These are phyloP conservation scores for Rapana venosa DNA, from an alignment of 2,888 invertebrate species.

Conservation along the genomic window DNA sequence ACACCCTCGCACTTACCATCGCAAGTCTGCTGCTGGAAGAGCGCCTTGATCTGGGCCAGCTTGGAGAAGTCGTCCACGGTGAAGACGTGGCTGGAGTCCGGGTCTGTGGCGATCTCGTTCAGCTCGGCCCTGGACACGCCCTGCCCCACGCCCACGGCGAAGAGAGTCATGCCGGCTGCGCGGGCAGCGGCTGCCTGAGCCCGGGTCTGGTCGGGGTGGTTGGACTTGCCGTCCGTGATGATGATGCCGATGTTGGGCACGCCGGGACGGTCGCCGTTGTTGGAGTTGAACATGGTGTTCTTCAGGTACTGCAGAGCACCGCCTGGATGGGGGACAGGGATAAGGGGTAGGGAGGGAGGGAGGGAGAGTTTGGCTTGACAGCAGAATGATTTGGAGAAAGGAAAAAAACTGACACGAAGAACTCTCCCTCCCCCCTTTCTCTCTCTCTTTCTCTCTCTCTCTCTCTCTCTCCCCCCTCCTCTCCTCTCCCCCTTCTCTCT, in stretches of 20 bases:
- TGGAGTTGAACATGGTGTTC: slow-evolving; percentile 47
- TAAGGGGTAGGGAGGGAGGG: not conserved
- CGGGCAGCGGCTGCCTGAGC: slow-evolving; percentile 59
- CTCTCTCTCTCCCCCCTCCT: no score
- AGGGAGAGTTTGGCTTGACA: not conserved
- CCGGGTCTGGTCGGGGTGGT: slow-evolving; percentile 61
- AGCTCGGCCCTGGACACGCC: slow-evolving; percentile 62
- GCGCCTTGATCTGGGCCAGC: slow-evolving; percentile 60
- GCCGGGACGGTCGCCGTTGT: slow-evolving; percentile 66
- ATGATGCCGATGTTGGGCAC: slow-evolving; percentile 69
- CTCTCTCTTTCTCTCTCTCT: no score
- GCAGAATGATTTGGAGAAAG: not conserved
- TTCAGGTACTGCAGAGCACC: slow-evolving; percentile 60
- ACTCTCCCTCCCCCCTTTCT: no score
- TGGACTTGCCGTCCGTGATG: slow-evolving; percentile 67
- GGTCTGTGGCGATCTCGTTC: slow-evolving; percentile 69
- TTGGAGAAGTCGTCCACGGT: slow-evolving; percentile 64
- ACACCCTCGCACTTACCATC: slow-evolving; percentile 22
- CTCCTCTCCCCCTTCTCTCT: no score
- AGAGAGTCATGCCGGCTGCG: slow-evolving; percentile 59
- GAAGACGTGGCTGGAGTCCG: slow-evolving; percentile 66
- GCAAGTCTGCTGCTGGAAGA: slow-evolving; percentile 57
- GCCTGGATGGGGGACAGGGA: not conserved
- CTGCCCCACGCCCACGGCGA: slow-evolving; percentile 65
- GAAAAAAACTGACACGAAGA: no score